Conservation (phyloP, 1,140 invertebrate genomes). For the Drosophila triauraria region DNA sequence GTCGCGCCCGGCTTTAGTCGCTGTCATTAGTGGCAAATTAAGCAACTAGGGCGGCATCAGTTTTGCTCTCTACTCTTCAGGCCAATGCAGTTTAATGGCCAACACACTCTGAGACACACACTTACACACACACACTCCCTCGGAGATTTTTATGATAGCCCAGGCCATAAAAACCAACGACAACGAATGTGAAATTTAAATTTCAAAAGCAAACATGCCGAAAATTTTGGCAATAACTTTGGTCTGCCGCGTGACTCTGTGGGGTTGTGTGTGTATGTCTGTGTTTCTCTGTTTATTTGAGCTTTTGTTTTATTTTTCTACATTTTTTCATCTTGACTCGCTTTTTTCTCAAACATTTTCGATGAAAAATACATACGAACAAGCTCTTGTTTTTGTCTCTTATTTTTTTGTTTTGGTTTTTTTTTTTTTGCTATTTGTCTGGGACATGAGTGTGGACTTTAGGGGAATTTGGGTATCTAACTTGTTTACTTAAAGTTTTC, state of each 20-base stretch:
- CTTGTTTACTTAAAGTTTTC: neutral
- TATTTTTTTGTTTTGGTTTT: constrained; percentile 12
- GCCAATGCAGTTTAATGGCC: constrained; percentile 71
- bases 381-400: constrained; percentile 31
- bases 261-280: constrained; percentile 11
- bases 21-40: constrained; percentile 59
- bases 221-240: constrained; percentile 81
- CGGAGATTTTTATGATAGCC: constrained; percentile 70
- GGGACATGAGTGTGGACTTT: constrained; percentile 26
- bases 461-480: neutral
- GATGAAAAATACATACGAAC: constrained; percentile 49
- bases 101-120: constrained; percentile 51
- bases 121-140: constrained; percentile 11
- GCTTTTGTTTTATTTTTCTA: constrained; percentile 44
- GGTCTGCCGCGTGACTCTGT: constrained; percentile 49
- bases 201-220: constrained; percentile 84
- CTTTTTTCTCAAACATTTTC: constrained; percentile 63
- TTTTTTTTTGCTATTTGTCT: constrained; percentile 36
- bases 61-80: constrained; percentile 10
- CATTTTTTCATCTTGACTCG: constrained; percentile 58
- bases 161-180: constrained; percentile 67
- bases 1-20: constrained; percentile 14
- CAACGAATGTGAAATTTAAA: constrained; percentile 78
- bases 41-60: constrained; percentile 44
- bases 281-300: constrained; percentile 27